Base-by-base conservation (phyloP, 2,797 vertebrate species). In the Protosalanx chinensis region DNA sequence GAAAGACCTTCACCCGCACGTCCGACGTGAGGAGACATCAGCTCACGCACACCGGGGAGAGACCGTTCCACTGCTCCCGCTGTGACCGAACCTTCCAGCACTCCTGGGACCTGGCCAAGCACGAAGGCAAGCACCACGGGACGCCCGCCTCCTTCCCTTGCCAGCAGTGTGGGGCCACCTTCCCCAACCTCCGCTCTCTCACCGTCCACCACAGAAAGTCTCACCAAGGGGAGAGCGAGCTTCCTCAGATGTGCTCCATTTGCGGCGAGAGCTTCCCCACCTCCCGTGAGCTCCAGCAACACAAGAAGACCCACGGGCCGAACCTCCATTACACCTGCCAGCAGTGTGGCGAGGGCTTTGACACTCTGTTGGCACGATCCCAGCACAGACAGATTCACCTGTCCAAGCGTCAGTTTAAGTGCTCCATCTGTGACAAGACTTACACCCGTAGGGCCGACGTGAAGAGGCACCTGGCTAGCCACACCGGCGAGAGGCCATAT, bases 1-100 rank as follows among this genome's bases (percentile, higher is more conserved):
- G 90, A 0, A 87, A 90, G 75, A 88, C 79, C 1, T 94, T 94
- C 76, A 93, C 91, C 0, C 88, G 92, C 3, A 88, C 90, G 0
- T 92, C 92, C 0, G 92, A 93, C 20, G 92, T 93, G 58, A 80
- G 87, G 27, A 77, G 92, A 6, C 93, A 94, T 83, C 92, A 93
- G 86, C 87, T 93, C 64, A 93, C 87, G 0, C 93, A 94, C 86
- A 94, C 92, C 0, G 93, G 93, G 2, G 93, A 93, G 73, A 82
- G 93, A 1, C 93, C 93, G 0, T 94, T 92, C 57, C 88, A 78
- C 63, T 94, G 93, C 83, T 86, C 90, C 0, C 89, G 81, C 73
- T 94, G 93, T 0, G 83, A 89, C 18, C 88, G 90, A 7, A 91
- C 91, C 62, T 94, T 94, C 85, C 91, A 93, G 86, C 92, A 93